Conservation (phyloP, 2,888 invertebrate genomes). For the Cataglyphis livida region DNA sequence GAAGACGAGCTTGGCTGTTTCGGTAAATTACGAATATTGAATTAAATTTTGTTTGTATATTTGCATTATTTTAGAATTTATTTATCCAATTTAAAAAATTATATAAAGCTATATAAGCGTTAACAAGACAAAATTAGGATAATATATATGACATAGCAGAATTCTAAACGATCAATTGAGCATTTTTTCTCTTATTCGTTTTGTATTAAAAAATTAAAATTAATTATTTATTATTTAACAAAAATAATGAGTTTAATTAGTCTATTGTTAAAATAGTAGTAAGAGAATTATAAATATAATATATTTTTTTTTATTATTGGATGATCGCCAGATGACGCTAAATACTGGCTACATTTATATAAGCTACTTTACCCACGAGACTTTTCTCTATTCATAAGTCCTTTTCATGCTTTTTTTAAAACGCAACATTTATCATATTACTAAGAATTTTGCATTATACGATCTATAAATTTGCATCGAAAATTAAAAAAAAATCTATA, state of each 20-base stretch:
- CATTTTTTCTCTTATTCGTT: not conserved
- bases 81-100: not conserved
- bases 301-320: not conserved
- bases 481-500: not conserved
- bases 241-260: not conserved
- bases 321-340: slow-evolving; percentile 48
- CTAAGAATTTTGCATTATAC: not conserved
- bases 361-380: slow-evolving; percentile 45
- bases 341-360: slow-evolving; percentile 13
- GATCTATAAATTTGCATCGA: not conserved
- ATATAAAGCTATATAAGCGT: not conserved
- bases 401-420: not conserved
- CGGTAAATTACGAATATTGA: slow-evolving; percentile 86
- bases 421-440: not conserved
- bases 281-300: not conserved
- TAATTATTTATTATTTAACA: not conserved
- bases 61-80: not conserved
- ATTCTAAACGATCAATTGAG: slow-evolving; percentile 29
- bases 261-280: not conserved
- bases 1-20: slow-evolving; percentile 94
- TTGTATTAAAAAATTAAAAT: not conserved
- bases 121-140: not conserved
- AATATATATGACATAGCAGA: slow-evolving; percentile 5
- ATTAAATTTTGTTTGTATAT: not conserved
- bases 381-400: not conserved